A percentile compares a stretch with the other conserved stretches of the same genome.
phyloP scores from a whole-genome alignment of 2,797 vertebrate genomes.

The Psittacula echo region DNA sequence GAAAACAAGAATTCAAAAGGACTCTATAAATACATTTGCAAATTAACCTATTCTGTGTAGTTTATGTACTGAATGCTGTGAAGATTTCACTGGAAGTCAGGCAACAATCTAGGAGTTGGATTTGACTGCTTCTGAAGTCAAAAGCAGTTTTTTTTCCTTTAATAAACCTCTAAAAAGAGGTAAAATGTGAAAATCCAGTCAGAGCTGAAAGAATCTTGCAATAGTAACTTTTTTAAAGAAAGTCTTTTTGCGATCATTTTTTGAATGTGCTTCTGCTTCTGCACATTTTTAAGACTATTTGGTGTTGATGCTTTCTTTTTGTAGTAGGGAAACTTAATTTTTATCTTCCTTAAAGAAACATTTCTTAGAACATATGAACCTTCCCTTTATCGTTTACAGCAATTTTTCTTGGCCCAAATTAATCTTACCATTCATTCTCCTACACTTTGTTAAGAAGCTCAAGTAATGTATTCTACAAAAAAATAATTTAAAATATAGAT shows the following conservation, averaged over 20 bases:
- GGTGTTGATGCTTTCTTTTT: neutral
- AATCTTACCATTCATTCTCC: neutral
- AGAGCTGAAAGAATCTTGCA: constrained; percentile 12
- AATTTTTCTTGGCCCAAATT: neutral
- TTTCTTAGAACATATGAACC: neutral
- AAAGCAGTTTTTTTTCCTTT: neutral
- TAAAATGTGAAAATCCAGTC: neutral
- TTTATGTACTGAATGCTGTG: neutral
- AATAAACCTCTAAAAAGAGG: neutral
- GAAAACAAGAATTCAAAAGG: constrained; percentile 4
- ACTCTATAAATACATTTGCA: neutral
- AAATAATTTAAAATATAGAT: neutral
- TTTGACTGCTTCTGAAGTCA: neutral
- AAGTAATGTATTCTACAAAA: neutral
- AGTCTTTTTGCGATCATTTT: neutral
- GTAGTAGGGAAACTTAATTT: neutral
- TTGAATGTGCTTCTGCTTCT: neutral
- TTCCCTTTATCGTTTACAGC: neutral
- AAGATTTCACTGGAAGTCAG: neutral
- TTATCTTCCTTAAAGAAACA: neutral
- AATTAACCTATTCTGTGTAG: neutral
- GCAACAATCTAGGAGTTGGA: neutral
- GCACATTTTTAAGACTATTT: neutral
- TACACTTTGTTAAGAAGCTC: neutral
- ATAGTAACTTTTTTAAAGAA: neutral